Evolutionary conservation across 2,888 invertebrate genomes (phyloP), one percentile per base, ranked within the genome.

Genomic region (Volucella zonaria): DNA sequence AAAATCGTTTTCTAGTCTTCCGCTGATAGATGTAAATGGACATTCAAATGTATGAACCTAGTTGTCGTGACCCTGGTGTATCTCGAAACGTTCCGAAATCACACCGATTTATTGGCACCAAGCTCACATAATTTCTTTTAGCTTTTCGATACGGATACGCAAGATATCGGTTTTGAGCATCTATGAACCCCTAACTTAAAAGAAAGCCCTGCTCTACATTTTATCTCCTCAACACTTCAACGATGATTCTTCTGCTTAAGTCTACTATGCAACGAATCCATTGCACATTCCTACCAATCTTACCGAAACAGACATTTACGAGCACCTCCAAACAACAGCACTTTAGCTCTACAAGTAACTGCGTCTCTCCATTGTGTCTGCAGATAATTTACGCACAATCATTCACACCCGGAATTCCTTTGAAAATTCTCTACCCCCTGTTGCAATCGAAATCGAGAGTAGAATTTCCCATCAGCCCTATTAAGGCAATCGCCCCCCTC

Each of bases 401-500:
- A 31, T 62, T 62, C 52, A 23, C 54, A 9, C 56, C 12, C 61
- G n/a, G 47, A 40, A 66, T 38, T 61, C 66, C 54, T 67, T 61
- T 40, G 14, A 23, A 45, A 58, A 56, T 43, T 40, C 52, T 31
- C 47, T 11, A 11, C 14, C 9, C n/a, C 3, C 38, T 38, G 8
- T 14, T 10, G 42, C 66, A 66, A 71, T 52, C 59, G 47, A 75
- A 80, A 76, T 56, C 43, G 58, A 76, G 80, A 85, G 67, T 85
- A 76, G 56, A 76, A 73, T 62, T 71, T 73, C 71, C 31, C 75
- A 70, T 71, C 80, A 71, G 70, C 64, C 67, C 51, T 14, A 67
- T 82, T 76, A 82, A 58, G 59, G 51, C 51, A 70, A 45, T 11
- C 68, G 59, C 74, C 74, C 42, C 68, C 31, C 31, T n/a, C 1